Evolutionary conservation across 1,140 invertebrate species (phyloP), one percentile per base, ranked within the genome.

Genomic region (Calosoma granatense): DNA sequence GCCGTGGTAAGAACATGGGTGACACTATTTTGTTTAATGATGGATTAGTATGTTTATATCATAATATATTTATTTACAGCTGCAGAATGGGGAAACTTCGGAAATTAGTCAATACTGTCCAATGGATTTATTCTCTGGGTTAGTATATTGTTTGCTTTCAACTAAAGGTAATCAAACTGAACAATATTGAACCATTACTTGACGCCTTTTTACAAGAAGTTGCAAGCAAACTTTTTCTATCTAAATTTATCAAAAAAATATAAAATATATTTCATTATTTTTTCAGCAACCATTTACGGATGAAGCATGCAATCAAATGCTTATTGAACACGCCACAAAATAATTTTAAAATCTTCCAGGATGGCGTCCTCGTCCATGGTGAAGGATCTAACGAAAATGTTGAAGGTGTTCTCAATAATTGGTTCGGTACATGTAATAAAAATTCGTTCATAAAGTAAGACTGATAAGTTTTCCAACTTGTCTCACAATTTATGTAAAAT

Each of bases 91-190:
- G 9, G 41, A 47, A 47, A 47, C 15, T 47, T 9, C 41, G 17
- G 17, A 6, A 12, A 47, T 47, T 12, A 47, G 41, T 47, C 9
- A 47, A 12, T 47, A 47, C 41, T 47, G 41, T 17, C 41, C 41
- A 11, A 47, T 47, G 41, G 41, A 47, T 47, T 17, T 47, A 12
- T 47, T 47, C 17, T 47, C 41, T 47, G 41, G 41, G 41, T 47
- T 47, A 47, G 41, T 47, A 47, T 12, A 12, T 11, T 9, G 6
- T 12, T 9, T 47, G 4, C 9, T 12, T 11, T 9, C 3, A 47
- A 17, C 9, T 11, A 17, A 47, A 47, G 17, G 17, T 47, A 47
- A 11, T 47, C n/a, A n/a, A n/a, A n/a, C n/a, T n/a, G n/a, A n/a
- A n/a, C n/a, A n/a, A n/a, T n/a, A n/a, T n/a, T n/a, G n/a, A n/a